Evolutionary conservation across 2,113 vertebrate species (phyloP).

Genomic region (Euleptes europaea): DNA sequence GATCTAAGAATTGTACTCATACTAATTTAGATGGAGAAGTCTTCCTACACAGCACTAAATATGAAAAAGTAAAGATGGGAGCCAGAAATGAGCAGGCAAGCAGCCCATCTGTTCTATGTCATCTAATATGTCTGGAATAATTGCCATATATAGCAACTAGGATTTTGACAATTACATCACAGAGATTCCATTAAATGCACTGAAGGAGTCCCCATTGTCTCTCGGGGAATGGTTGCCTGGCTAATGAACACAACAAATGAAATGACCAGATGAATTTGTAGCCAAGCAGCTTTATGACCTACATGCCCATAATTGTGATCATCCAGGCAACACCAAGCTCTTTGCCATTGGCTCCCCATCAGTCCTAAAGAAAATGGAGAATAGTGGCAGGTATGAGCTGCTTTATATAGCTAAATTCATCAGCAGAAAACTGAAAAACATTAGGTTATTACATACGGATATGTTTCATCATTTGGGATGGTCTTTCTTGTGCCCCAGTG

Average conservation of each 20-base stretch:
- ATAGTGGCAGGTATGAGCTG: neutral
- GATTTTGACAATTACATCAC: neutral
- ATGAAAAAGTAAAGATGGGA: neutral
- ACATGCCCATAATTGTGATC: neutral
- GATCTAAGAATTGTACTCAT: neutral
- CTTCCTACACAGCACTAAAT: neutral
- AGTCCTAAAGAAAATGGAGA: neutral
- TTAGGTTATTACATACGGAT: neutral
- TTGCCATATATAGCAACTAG: neutral
- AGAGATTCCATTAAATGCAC: constrained; percentile 15
- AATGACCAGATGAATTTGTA: neutral
- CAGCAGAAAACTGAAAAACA: constrained; percentile 6
- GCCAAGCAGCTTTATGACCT: neutral
- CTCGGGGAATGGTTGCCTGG: constrained; percentile 15
- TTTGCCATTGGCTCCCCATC: neutral
- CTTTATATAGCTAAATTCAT: constrained; percentile 1
- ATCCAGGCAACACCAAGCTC: neutral
- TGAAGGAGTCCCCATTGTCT: neutral
- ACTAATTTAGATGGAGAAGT: neutral
- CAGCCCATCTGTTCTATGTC: neutral
- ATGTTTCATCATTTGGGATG: neutral
- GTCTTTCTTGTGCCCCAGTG: neutral
- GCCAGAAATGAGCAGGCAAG: neutral
- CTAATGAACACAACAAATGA: constrained; percentile 33
- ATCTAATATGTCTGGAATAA: constrained; percentile 15